These are phyloP conservation scores for Noctua pronuba DNA, from an alignment of 2,888 invertebrate species.

Conservation along the genomic window DNA sequence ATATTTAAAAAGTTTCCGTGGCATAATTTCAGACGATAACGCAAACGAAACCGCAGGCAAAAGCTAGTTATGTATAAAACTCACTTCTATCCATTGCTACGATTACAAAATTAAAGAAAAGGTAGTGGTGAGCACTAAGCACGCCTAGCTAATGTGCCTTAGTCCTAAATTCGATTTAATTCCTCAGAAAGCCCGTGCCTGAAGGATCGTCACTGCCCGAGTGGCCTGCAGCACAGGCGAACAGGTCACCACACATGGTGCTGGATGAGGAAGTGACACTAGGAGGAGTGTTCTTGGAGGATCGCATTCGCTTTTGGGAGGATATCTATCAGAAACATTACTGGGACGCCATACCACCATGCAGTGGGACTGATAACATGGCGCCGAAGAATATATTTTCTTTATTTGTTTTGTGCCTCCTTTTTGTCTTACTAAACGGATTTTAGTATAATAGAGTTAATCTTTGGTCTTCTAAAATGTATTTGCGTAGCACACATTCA, in stretches of 20 bases:
- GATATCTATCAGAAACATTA: constrained; percentile 48
- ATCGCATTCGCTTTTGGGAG: not conserved
- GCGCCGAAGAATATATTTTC: not conserved
- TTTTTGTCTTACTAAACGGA: not conserved
- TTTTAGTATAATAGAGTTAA: not conserved
- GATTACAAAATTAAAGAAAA: not conserved
- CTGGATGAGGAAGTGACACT: constrained; percentile 56
- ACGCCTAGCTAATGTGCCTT: not conserved
- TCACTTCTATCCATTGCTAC: too few species aligned
- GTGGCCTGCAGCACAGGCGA: constrained; percentile 71
- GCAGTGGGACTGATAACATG: not conserved
- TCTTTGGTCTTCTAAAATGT: not conserved
- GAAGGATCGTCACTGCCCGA: constrained; percentile 63
- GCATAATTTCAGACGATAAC: too few species aligned
- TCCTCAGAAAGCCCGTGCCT: constrained; percentile 44
- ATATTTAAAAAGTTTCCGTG: too few species aligned
- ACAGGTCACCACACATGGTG: constrained; percentile 73
- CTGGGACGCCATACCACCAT: constrained; percentile 68
- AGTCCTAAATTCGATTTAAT: not conserved
- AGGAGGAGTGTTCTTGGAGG: not conserved
- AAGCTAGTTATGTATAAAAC: too few species aligned
- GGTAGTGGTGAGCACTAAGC: not conserved
- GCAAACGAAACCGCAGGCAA: too few species aligned
- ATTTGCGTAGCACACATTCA: not conserved
- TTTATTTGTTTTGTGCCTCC: not conserved